Conservation (phyloP, 2,888 invertebrate genomes). For the Thymelicus sylvestris region DNA sequence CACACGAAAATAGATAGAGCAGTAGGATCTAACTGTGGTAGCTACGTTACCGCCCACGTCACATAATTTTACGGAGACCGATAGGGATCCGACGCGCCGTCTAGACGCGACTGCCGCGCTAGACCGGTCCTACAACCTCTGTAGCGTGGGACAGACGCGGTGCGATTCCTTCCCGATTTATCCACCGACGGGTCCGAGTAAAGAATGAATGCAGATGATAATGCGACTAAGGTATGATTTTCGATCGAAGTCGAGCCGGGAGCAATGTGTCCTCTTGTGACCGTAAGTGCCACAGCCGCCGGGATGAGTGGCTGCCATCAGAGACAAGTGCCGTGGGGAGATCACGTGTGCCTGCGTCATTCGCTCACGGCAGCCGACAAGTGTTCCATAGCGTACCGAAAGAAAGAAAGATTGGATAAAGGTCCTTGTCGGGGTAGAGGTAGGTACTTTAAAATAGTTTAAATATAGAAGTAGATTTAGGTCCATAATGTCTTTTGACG, state of each 20-base stretch:
- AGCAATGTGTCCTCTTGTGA: slow-evolving; percentile 51
- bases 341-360: slow-evolving; percentile 20
- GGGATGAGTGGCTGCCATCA: slow-evolving; percentile 22
- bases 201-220: slow-evolving; percentile 54
- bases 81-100: slow-evolving; percentile 76
- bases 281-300: slow-evolving; percentile 59
- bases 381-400: background rate
- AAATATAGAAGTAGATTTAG: too few relatives aligned
- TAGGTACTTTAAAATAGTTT: too few relatives aligned
- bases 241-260: slow-evolving; percentile 56
- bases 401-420: too few relatives aligned
- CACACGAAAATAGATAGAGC: slow-evolving; percentile 48
- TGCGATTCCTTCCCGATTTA: slow-evolving; percentile 53
- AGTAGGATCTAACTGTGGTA: slow-evolving; percentile 54
- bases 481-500: too few relatives aligned
- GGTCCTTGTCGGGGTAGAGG: too few relatives aligned
- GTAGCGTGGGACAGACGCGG: slow-evolving; percentile 49
- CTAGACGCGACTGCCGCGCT: slow-evolving; percentile 76
- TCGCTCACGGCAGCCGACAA: slow-evolving; percentile 5
- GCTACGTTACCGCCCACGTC: slow-evolving; percentile 59
- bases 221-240: slow-evolving; percentile 64
- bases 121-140: slow-evolving; percentile 71
- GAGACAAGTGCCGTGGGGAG: slow-evolving; percentile 23
- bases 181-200: slow-evolving; percentile 63
- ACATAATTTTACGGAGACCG: slow-evolving; percentile 78